phyloP scores from a whole-genome alignment of 2,113 vertebrate genomes.

The Kryptolebias marmoratus region DNA sequence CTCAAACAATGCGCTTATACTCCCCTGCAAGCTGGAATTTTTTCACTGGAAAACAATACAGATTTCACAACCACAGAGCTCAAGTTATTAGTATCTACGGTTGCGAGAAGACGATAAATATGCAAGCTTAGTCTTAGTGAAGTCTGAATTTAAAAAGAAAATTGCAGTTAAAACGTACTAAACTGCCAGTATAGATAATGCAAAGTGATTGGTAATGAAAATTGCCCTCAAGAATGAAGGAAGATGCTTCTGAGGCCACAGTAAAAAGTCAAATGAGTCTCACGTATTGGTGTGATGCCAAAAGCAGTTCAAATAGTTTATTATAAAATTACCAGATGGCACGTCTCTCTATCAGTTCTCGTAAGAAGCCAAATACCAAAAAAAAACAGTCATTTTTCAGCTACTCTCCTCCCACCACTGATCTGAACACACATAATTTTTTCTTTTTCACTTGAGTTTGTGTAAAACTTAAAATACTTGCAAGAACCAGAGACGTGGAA shows the following conservation, averaged over 20 bases:
- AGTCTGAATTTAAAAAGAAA: constrained; percentile 1
- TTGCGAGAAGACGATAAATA: not conserved
- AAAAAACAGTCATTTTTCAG: constrained; percentile 4
- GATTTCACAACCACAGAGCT: constrained; percentile 20
- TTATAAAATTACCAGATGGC: not conserved
- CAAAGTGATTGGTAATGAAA: not conserved
- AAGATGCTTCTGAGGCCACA: not conserved
- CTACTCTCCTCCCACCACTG: constrained; percentile 2
- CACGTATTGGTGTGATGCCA: not conserved
- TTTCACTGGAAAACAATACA: not conserved
- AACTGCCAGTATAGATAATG: not conserved
- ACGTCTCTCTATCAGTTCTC: too few relatives aligned
- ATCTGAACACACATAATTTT: constrained; percentile 23
- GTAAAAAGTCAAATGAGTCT: not conserved
- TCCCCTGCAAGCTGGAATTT: not conserved
- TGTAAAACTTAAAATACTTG: constrained; percentile 24
- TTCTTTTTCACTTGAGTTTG: constrained; percentile 26
- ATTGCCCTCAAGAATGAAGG: not conserved
- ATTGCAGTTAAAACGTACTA: not conserved
- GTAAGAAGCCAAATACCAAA: constrained; percentile 13
- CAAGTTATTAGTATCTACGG: constrained; percentile 7
- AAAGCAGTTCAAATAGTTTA: not conserved
- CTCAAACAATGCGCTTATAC: not conserved
- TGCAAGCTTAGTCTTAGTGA: constrained; percentile 16
- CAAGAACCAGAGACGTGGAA: constrained; percentile 34